Base-by-base conservation (phyloP, 2,797 vertebrate species). In the Eutrigla gurnardus region DNA sequence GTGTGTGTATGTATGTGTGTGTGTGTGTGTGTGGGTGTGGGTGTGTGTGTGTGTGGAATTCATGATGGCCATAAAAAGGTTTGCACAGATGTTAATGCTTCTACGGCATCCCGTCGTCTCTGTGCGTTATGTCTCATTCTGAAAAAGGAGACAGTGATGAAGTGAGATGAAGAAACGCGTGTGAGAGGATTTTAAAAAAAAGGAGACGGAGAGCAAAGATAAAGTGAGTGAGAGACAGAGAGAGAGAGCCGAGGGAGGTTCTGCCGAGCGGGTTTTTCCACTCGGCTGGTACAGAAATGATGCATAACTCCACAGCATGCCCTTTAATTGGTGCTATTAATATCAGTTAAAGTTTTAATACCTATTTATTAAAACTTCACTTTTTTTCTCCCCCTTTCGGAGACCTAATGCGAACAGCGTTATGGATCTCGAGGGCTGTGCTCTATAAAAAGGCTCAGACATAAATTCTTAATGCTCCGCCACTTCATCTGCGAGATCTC, bases 271-370 rank as follows among this genome's bases (percentile, higher is more conserved):
- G 84, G 76, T 79, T 89, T 35, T 91, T 82, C 88, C 81, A 80
- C 81, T 83, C 74, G 60, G 83, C 73, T 82, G 83, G 73, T 80
- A 81, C 89, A 86, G 90, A 92, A 92, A 88, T 92, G 89, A 94
- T 91, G 85, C 92, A 94, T 93, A 86, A 86, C 91, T 88, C 64
- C 75, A 77, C 79, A 71, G 84, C 81, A 80, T 88, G 82, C 83
- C 77, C 82, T 91, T 92, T 94, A 94, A 94, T 94, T 93, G 93
- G 45, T 18, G 81, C 92, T 93, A 94, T 94, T 94, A 95, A 95
- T 95, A 93, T 92, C 92, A 91, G 92, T 94, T 95, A 93, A 94
- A 95, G 88, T 94, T 95, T 94, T 92, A 94, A 91, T 91, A 93
- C 92, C 92, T 94, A 94, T 95, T 94, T 94, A 94, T 94, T 93